Evolutionary conservation across 2,113 vertebrate genomes (phyloP), one percentile per base, ranked within the genome.

Genomic region (Mionectes macconnelli): DNA sequence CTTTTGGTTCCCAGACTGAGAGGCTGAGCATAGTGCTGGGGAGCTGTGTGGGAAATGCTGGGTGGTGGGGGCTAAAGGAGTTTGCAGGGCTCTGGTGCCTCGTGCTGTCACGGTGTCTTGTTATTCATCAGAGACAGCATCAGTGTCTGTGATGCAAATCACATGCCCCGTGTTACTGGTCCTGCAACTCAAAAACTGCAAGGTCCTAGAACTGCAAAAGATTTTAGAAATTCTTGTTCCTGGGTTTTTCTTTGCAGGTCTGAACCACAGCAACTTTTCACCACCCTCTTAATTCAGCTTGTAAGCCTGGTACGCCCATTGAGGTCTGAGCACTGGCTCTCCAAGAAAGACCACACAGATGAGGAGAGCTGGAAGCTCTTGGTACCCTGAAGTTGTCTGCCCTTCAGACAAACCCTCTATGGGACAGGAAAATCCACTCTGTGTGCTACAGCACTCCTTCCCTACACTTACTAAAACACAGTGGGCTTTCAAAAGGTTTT

Each of bases 121-220:
- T 8, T 50, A 25, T 27, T 39, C 55, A 56, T 42, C 28, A 57
- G 21, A 50, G 84, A 8, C n/a, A 52, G 45, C 1, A 1, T n/a
- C 37, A n/a, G 42, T 27, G 31, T 53, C 27, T 56, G 59, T 40
- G 64, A 79, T 78, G 52, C 20, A 62, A 60, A 50, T 39, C 3
- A 1, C 23, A 23, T 2, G 2, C 56, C 14, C 31, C 4, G 1
- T 23, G 25, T 72, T 67, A 76, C 9, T 1, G 2, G 47, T 73
- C 14, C n/a, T 2, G 4, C 0, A 2, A 55, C 30, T 85, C 47
- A 72, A 92, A 79, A 77, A 67, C 42, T n/a, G 14, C 20, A 45
- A 39, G 30, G 17, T 59, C 44, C 8, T 55, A 50, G 33, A 16
- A 59, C 24, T 0, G 0, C 27, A 42, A 55, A 63, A 52, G 10